phyloP scores from a whole-genome alignment of 2,888 invertebrate species.

The Lydus trimaculatus region DNA sequence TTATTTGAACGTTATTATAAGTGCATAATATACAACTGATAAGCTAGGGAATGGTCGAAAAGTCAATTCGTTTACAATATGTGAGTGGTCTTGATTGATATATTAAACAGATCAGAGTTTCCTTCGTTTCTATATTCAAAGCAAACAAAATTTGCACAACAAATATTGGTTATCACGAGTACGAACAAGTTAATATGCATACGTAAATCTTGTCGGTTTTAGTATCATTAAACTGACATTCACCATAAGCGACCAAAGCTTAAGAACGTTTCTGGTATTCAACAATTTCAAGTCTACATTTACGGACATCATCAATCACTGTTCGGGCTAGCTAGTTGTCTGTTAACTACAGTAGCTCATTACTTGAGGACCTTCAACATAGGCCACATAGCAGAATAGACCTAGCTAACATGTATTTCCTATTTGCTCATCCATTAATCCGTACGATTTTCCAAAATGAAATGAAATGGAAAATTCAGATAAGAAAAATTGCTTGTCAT shows the following conservation, averaged over 20 bases:
- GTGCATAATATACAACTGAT: slow-evolving; percentile 34
- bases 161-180: slow-evolving; percentile 52
- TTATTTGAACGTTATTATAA: slow-evolving; percentile 43
- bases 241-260: slow-evolving; percentile 27
- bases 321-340: slow-evolving; percentile 49
- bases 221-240: slow-evolving; percentile 18
- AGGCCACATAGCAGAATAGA: slow-evolving; percentile 18
- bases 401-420: slow-evolving; percentile 23
- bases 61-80: slow-evolving; percentile 46
- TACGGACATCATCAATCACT: slow-evolving; percentile 53
- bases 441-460: slow-evolving; percentile 23
- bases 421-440: slow-evolving; percentile 26
- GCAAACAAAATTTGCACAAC: slow-evolving; percentile 51
- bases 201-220: slow-evolving; percentile 39
- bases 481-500: slow-evolving; percentile 39
- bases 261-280: slow-evolving; percentile 34
- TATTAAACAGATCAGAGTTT: slow-evolving; percentile 39
- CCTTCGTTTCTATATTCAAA: slow-evolving; percentile 32
- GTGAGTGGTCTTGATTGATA: slow-evolving; percentile 52
- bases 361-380: slow-evolving; percentile 40
- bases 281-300: slow-evolving; percentile 50
- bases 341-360: slow-evolving; percentile 50
- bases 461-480: slow-evolving; percentile 32
- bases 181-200: slow-evolving; percentile 48
- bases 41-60: slow-evolving; percentile 32